Conservation (phyloP, 2,113 vertebrate genomes). For the Parotia lawesii region DNA sequence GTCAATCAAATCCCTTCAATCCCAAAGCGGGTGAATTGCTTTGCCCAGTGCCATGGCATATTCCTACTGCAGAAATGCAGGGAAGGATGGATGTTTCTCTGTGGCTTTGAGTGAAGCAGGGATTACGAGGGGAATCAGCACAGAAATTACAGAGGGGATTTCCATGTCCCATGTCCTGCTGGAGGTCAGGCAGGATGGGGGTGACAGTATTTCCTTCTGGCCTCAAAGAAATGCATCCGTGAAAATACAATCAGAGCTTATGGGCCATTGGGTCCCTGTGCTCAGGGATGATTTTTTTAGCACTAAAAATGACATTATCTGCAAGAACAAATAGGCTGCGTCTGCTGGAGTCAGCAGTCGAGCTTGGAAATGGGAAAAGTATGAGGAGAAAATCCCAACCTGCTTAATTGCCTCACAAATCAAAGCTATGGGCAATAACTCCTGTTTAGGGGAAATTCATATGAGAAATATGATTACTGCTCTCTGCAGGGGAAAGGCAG, state of each 20-base stretch:
- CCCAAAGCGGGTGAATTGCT: not conserved
- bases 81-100: not conserved
- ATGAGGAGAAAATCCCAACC: conserved; percentile 10
- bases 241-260: conserved; percentile 5
- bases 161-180: accelerated
- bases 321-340: not conserved
- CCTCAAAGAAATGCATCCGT: not conserved
- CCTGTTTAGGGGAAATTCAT: conserved; percentile 2
- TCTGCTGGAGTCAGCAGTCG: not conserved
- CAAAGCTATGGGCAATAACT: conserved; percentile 20
- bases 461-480: conserved; percentile 2
- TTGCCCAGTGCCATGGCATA: not conserved
- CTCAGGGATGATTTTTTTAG: not conserved
- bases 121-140: not conserved
- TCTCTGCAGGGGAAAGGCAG: not conserved
- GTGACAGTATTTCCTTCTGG: not conserved
- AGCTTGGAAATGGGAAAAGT: conserved; percentile 6
- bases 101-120: not conserved
- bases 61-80: not conserved
- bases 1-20: not conserved
- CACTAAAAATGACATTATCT: not conserved
- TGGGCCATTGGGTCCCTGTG: not conserved
- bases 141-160: not conserved
- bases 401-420: conserved; percentile 45
- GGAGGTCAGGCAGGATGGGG: not conserved